phyloP scores from a whole-genome alignment of 2,888 invertebrate genomes.

The Blomia tropicalis region DNA sequence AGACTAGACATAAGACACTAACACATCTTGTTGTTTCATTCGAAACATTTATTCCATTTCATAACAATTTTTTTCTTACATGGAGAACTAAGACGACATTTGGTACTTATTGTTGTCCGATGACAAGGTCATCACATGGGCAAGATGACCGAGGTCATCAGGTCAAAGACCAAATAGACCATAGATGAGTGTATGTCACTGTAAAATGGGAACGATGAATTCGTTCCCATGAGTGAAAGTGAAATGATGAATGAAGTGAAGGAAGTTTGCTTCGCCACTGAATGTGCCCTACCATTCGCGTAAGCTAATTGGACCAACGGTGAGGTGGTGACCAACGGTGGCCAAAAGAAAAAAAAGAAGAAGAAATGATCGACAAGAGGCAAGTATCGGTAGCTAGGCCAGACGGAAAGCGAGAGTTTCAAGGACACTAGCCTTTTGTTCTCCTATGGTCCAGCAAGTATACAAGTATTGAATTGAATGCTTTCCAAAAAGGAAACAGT shows the following conservation, averaged over 20 bases:
- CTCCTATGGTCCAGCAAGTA: too few relatives aligned
- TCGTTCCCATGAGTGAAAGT: conserved; percentile 14
- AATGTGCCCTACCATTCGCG: background rate
- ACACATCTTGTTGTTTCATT: too few relatives aligned
- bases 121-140: too few relatives aligned
- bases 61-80: too few relatives aligned
- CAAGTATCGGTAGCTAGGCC: background rate
- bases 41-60: too few relatives aligned
- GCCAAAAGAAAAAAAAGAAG: background rate
- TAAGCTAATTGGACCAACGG: conserved; percentile 5
- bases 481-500: too few relatives aligned
- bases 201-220: background rate
- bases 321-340: background rate
- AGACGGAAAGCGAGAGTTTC: conserved; percentile 13
- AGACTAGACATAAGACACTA: too few relatives aligned
- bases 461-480: too few relatives aligned
- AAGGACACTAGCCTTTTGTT: background rate
- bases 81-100: too few relatives aligned
- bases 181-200: background rate
- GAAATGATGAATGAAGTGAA: conserved; percentile 8
- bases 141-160: background rate
- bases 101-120: too few relatives aligned
- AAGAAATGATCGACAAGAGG: background rate
- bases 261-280: conserved; percentile 1
- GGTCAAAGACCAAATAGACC: background rate